Conservation (phyloP, 2,797 vertebrate genomes). For the Vespertilio murinus region DNA sequence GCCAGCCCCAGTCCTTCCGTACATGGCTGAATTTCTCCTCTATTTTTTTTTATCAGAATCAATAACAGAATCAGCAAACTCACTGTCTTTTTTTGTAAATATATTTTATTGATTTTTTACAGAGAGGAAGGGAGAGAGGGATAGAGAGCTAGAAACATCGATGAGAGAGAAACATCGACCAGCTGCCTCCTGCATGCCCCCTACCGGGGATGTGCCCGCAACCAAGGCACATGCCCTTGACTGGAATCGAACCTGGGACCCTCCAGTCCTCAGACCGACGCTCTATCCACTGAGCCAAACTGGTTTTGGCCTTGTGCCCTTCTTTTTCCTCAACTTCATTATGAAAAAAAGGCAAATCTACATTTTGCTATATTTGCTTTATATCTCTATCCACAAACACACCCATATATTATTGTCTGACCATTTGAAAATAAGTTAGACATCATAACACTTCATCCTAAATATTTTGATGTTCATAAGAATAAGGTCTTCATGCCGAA, state of each 20-base stretch:
- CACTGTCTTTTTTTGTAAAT: too few species aligned
- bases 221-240: too few species aligned
- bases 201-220: too few species aligned
- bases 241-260: too few species aligned
- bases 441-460: background rate
- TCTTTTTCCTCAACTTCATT: background rate
- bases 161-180: too few species aligned
- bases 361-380: background rate
- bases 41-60: background rate
- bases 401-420: background rate
- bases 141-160: too few species aligned
- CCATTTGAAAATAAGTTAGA: background rate
- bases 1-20: background rate
- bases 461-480: background rate
- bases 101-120: too few species aligned
- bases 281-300: too few species aligned
- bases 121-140: too few species aligned
- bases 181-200: too few species aligned
- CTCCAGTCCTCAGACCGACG: too few species aligned
- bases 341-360: slow-evolving; percentile 1
- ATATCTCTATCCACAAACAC: background rate
- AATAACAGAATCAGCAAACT: background rate
- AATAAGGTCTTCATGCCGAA: background rate
- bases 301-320: background rate
- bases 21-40: background rate